Base-by-base conservation (phyloP, 2,888 invertebrate species). In the Apamea epomidion region DNA sequence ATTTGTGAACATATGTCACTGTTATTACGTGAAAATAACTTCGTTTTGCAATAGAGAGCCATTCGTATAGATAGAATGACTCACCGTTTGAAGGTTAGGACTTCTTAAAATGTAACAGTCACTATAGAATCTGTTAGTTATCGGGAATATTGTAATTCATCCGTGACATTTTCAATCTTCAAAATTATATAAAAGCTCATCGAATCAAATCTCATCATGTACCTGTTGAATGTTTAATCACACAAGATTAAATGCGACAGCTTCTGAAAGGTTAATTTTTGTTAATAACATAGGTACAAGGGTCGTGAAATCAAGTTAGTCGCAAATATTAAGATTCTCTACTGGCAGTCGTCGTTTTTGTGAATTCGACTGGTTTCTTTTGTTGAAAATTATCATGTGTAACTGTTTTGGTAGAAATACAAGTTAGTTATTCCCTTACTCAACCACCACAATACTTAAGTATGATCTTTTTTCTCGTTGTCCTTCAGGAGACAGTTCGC, bases 401-500 rank as follows among this genome's bases (percentile, higher is more conserved):
- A 21, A 69, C 45, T 21, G 29, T 16, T 48, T 48, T 29, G 37
- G 1, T n/a, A 4, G n/a, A 18, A 29, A 76, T 25, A 18, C 14
- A 32, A 8, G n/a, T 21, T 25, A 54, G 12, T 32, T 8, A 10
- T 21, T 14, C 1, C 10, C 0, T 7, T 25, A n/a, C 8, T 42
- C 0, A 29, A 37, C 18, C 21, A 18, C 14, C 29, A 45, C 12
- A 18, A 29, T 32, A 45, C 10, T 72, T 45, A n/a, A n/a, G n/a
- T n/a, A 83, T 32, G 3, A 37, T 1, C 3, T 75, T 21, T 37
- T 0, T 60, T 71, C 37, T 42, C 68, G 5, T 54, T 83, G 62
- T 86, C 68, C 85, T 87, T 25, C 93, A 97, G 97, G 97, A 97
- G 92, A 96, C 97, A 78, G 93, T 95, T 62, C 93, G 94, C 92